Percentiles rank a stretch among this genome's conserved stretches.
These are phyloP conservation scores for Danio jaintianensis DNA, from an alignment of 2,797 vertebrate genomes.

Conservation along the genomic window DNA sequence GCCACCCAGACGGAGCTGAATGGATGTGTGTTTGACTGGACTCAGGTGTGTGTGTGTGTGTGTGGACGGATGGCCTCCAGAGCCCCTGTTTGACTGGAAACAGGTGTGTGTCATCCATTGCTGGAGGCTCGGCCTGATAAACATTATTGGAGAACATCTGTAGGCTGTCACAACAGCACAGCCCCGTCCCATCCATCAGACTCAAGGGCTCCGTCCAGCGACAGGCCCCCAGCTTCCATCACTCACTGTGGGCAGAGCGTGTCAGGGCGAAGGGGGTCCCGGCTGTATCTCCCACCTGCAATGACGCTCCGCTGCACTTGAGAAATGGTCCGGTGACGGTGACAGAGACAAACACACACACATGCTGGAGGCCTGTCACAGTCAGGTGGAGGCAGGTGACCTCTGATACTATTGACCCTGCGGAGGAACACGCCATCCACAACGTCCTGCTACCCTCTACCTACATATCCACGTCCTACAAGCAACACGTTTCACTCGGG, in stretches of 20 bases:
- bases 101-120: slow-evolving; percentile 82
- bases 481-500: slow-evolving; percentile 29
- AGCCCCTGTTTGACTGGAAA: slow-evolving; percentile 79
- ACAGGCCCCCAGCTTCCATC: slow-evolving; percentile 67
- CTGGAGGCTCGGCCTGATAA: slow-evolving; percentile 80
- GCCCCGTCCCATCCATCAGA: slow-evolving; percentile 77
- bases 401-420: slow-evolving; percentile 31
- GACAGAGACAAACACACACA: slow-evolving; percentile 34
- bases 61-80: slow-evolving; percentile 56
- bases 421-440: slow-evolving; percentile 39
- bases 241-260: slow-evolving; percentile 66
- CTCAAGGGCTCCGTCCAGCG: slow-evolving; percentile 60
- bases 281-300: slow-evolving; percentile 72
- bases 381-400: slow-evolving; percentile 48
- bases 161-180: slow-evolving; percentile 82
- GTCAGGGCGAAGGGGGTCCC: slow-evolving; percentile 47
- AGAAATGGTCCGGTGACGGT: slow-evolving; percentile 69
- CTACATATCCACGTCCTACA: slow-evolving; percentile 14
- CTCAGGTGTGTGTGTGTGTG: slow-evolving; percentile 57
- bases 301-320: slow-evolving; percentile 71
- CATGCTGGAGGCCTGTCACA: slow-evolving; percentile 19
- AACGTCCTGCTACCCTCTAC: slow-evolving; percentile 46
- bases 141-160: slow-evolving; percentile 88
- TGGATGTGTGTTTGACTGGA: slow-evolving; percentile 68
- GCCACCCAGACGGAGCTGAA: slow-evolving; percentile 71